A percentile compares a stretch with the other conserved stretches of the same genome.
These are phyloP conservation scores for Agrilus mali DNA, from an alignment of 2,888 invertebrate species.

Conservation along the genomic window DNA sequence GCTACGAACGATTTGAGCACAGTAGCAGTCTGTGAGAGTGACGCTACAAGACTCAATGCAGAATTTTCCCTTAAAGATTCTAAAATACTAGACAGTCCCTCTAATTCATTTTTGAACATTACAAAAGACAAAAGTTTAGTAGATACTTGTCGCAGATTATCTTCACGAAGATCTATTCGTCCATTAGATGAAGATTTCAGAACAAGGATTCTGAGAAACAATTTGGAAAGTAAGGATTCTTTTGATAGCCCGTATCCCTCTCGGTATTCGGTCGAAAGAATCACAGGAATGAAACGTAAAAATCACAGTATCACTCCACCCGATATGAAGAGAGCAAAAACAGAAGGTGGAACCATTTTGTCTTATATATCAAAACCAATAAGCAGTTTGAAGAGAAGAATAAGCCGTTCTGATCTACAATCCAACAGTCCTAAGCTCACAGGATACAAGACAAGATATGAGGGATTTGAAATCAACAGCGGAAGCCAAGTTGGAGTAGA, in stretches of 20 bases:
- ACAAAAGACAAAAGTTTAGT: slow-evolving; percentile 21
- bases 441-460: slow-evolving; percentile 22
- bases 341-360: slow-evolving; percentile 19
- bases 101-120: slow-evolving; percentile 16
- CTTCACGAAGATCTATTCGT: slow-evolving; percentile 13
- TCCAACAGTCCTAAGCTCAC: slow-evolving; percentile 28
- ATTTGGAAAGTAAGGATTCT: slow-evolving; percentile 7
- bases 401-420: slow-evolving; percentile 15
- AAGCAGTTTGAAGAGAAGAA: slow-evolving; percentile 19
- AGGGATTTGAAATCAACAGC: slow-evolving; percentile 16
- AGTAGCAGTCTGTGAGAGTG: slow-evolving; percentile 23
- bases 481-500: slow-evolving; percentile 13
- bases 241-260: slow-evolving; percentile 10
- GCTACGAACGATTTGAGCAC: slow-evolving; percentile 21
- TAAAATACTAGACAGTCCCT: slow-evolving; percentile 11
- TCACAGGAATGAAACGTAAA: slow-evolving; percentile 24
- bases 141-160: slow-evolving; percentile 20
- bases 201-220: slow-evolving; percentile 5
- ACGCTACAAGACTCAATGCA: slow-evolving; percentile 20
- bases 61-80: slow-evolving; percentile 18
- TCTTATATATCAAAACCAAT: slow-evolving; percentile 25
- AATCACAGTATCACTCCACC: slow-evolving; percentile 20
- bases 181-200: slow-evolving; percentile 8
- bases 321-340: slow-evolving; percentile 19
- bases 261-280: slow-evolving; percentile 18